These are phyloP conservation scores for Brachionus plicatilis DNA, from an alignment of 1,140 invertebrate genomes.

Conservation along the genomic window DNA sequence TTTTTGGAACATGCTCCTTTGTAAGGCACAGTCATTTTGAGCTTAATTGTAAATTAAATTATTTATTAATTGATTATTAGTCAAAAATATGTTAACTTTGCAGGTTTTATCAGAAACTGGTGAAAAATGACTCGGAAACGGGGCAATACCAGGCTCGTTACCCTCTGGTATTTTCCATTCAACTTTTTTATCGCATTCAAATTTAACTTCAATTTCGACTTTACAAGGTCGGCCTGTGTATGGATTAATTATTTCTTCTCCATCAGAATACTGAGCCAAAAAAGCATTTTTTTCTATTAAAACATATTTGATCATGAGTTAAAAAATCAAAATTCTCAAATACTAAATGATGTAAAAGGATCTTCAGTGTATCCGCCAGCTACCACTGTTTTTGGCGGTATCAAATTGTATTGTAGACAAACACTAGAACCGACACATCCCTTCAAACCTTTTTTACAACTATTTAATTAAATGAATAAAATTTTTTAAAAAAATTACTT, in stretches of 20 bases:
- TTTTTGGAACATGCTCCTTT: constrained; percentile 4
- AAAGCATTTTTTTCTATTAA: neutral
- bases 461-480: neutral
- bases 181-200: neutral
- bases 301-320: neutral
- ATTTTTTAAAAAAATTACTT: neutral
- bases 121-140: neutral
- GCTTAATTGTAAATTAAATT: neutral
- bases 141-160: constrained; percentile 15
- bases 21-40: constrained; percentile 15
- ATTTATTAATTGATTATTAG: too few species aligned
- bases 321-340: neutral
- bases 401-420: neutral
- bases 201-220: neutral
- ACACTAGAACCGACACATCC: constrained; percentile 8
- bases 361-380: constrained; percentile 10
- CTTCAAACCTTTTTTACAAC: neutral
- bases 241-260: neutral
- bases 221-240: neutral
- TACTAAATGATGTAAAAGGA: constrained; percentile 25
- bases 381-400: neutral
- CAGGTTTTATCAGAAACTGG: neutral
- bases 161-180: neutral
- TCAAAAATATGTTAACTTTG: neutral
- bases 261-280: neutral